Evolutionary conservation across 2,888 invertebrate genomes (phyloP).

Genomic region (Dexiosoma caninum): DNA sequence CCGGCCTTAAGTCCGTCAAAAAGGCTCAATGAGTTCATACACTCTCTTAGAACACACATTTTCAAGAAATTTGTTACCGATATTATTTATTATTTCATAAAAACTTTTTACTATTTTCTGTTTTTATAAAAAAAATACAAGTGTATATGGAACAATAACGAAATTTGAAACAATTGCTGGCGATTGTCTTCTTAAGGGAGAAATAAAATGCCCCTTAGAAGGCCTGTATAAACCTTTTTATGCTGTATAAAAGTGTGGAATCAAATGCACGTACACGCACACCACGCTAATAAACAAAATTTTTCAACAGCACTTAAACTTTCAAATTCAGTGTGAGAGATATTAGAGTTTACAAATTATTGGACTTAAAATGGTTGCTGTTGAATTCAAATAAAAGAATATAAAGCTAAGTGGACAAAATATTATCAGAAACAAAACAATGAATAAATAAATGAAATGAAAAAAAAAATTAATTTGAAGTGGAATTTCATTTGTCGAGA

Average conservation of each 20-base stretch:
- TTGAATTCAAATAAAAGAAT: conserved; percentile 8
- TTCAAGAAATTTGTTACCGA: too few species aligned
- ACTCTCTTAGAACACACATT: too few species aligned
- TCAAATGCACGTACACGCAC: not conserved
- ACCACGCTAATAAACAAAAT: not conserved
- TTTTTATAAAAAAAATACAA: too few species aligned
- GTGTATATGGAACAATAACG: too few species aligned
- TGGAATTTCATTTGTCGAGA: conserved; percentile 13
- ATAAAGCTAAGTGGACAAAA: not conserved
- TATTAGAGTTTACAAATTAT: conserved; percentile 57
- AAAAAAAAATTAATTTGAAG: conserved; percentile 12
- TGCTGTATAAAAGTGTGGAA: not conserved
- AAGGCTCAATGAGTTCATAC: too few species aligned
- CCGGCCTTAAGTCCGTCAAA: too few species aligned
- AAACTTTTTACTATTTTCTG: too few species aligned
- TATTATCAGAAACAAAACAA: not conserved
- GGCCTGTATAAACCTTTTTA: too few species aligned
- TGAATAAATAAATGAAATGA: not conserved
- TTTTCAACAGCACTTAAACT: conserved; percentile 27
- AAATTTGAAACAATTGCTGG: too few species aligned
- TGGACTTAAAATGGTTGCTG: conserved; percentile 43
- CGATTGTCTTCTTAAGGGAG: too few species aligned
- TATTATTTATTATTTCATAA: too few species aligned
- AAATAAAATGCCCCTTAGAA: too few species aligned
- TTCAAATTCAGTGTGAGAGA: conserved; percentile 57